These are phyloP conservation scores for Hoplias malabaricus DNA, from an alignment of 2,113 vertebrate genomes.

Conservation along the genomic window DNA sequence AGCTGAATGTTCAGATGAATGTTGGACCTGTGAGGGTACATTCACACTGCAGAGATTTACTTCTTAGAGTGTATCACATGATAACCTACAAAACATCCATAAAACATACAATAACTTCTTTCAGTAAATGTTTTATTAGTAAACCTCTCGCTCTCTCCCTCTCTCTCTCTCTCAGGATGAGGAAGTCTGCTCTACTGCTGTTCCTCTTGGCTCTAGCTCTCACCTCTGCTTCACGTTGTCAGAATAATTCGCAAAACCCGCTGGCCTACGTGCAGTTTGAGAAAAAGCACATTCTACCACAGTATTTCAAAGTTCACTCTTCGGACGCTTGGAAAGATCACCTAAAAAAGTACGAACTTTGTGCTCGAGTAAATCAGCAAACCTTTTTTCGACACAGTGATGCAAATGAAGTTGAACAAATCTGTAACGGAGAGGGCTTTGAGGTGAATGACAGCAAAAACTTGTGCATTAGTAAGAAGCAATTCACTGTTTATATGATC, in stretches of 20 bases:
- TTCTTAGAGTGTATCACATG: too few relatives aligned
- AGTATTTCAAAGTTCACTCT: neutral
- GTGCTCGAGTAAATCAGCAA: neutral
- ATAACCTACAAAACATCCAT: too few relatives aligned
- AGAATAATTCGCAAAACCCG: neutral
- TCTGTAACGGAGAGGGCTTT: neutral
- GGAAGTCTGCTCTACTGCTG: neutral
- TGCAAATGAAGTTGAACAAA: neutral
- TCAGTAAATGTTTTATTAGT: too few relatives aligned
- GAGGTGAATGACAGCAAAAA: neutral
- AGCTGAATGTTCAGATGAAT: too few relatives aligned
- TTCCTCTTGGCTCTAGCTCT: neutral
- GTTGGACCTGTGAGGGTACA: too few relatives aligned
- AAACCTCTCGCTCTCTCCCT: too few relatives aligned
- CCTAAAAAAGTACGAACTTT: neutral
- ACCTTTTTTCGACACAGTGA: neutral
- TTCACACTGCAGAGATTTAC: too few relatives aligned
- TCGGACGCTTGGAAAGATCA: too few relatives aligned
- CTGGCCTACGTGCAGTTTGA: neutral
- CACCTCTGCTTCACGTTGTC: neutral
- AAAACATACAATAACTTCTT: too few relatives aligned
- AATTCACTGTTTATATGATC: neutral
- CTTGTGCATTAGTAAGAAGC: neutral
- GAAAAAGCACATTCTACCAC: neutral
- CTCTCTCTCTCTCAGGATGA: neutral